Base-by-base conservation (phyloP, 2,888 invertebrate species). In the Drosophila peninsularis region DNA sequence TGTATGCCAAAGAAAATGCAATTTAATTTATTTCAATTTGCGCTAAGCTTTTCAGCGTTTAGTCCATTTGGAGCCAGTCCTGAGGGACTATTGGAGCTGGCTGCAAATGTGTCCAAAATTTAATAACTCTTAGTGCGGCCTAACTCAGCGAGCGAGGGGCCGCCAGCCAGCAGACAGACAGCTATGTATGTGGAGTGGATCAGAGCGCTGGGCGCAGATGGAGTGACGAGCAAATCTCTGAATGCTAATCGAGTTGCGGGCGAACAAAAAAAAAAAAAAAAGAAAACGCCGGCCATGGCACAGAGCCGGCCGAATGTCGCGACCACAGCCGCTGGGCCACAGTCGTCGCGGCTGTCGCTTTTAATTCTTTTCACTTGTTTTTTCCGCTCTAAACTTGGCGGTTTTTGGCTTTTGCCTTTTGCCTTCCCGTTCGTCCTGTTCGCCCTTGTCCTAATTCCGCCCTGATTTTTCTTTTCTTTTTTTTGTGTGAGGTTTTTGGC, bases 191-290 rank as follows among this genome's bases (percentile, higher is more conserved):
- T 19, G 49, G 14, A 17, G 52, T 34, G 36, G 32, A 34, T 17
- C 27, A 45, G 45, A 7, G n/a, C 14, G 41, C 2, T 10, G 13
- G 36, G 5, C 42, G 62, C 21, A 11, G 21, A 37, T 30, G 56
- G 39, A 32, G 66, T 39, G 49, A 21, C 61, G 58, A 24, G 68
- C 64, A 80, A 82, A 85, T 82, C 89, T 71, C 74, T 76, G 85
- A 75, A 87, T 86, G 88, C 82, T 87, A 87, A 89, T 87, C 85
- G 88, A 89, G 88, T 85, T 84, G 84, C 56, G 58, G 57, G 27
- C 44, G 32, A 2, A 21, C 24, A 36, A 36, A 37, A 30, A 5
- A 19, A 24, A 11, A n/a, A n/a, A n/a, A n/a, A n/a, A n/a, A n/a
- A n/a, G n/a, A n/a, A n/a, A n/a, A n/a, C n/a, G 55, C 34, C 42